Evolutionary conservation across 92 coral and sea anemone genomes (phyloP).

Genomic region (Porites cylindrica): DNA sequence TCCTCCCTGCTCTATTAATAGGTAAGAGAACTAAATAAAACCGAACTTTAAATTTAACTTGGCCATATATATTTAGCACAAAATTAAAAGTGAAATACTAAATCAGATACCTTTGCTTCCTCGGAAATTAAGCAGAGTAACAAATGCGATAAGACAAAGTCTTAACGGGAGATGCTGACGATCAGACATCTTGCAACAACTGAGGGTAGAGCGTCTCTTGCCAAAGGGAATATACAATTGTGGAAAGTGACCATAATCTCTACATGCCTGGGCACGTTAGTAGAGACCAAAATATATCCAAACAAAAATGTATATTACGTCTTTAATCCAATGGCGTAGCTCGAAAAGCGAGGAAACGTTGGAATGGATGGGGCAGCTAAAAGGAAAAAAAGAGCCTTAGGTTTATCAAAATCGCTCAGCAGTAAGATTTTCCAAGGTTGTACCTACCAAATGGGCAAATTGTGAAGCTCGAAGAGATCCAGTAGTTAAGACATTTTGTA

Average conservation of each 20-base stretch:
- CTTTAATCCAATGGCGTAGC: background rate
- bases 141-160: background rate
- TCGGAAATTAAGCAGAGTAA: background rate
- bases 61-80: too few relatives aligned
- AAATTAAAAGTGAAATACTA: background rate
- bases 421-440: too few relatives aligned
- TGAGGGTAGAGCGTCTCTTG: background rate
- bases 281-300: background rate
- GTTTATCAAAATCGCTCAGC: too few relatives aligned
- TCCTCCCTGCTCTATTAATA: background rate
- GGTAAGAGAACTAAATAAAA: background rate
- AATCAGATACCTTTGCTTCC: background rate
- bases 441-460: too few relatives aligned
- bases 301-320: background rate
- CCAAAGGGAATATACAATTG: background rate
- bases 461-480: too few relatives aligned
- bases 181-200: background rate
- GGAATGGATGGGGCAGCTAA: too few relatives aligned
- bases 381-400: too few relatives aligned
- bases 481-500: too few relatives aligned
- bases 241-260: background rate
- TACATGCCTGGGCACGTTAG: background rate
- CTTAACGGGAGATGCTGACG: background rate
- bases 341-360: too few relatives aligned
- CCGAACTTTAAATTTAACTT: background rate